Conservation (phyloP, 2,113 vertebrate species). For the Andinoacara biseriatus region DNA sequence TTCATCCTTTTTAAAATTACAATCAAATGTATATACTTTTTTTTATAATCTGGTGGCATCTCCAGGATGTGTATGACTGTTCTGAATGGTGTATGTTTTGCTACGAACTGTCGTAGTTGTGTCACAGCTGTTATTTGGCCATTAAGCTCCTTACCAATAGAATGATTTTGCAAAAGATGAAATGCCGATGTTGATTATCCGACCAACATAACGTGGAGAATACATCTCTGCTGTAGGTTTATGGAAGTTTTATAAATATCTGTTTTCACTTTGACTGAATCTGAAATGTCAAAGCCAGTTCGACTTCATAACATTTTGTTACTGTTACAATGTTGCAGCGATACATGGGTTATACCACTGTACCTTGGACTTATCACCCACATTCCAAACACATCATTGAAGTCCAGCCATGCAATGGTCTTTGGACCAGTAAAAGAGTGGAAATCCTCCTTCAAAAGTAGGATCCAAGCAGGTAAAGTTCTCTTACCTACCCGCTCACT, state of each 20-base stretch:
- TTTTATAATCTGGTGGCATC: neutral
- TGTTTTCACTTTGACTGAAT: neutral
- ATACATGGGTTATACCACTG: slow-evolving; percentile 41
- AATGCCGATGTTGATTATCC: neutral
- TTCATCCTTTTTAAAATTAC: slow-evolving; percentile 13
- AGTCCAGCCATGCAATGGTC: slow-evolving; percentile 48
- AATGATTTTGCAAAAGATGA: neutral
- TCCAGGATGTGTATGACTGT: neutral
- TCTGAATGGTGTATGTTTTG: neutral
- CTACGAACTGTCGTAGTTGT: slow-evolving; percentile 7
- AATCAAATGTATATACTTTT: slow-evolving; percentile 36
- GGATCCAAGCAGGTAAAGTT: slow-evolving; percentile 7
- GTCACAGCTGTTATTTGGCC: slow-evolving; percentile 12
- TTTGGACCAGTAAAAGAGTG: slow-evolving; percentile 36
- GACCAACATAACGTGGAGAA: neutral
- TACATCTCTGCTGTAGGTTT: neutral
- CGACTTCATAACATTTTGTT: neutral
- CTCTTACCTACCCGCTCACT: neutral
- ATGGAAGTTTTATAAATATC: neutral
- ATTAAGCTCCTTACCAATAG: slow-evolving; percentile 6
- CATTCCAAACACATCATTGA: slow-evolving; percentile 40
- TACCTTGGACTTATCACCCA: slow-evolving; percentile 48
- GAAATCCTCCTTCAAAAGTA: neutral
- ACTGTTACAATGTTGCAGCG: slow-evolving; percentile 29
- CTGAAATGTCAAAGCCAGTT: neutral